Conservation (phyloP, 2,113 vertebrate genomes). For the Baryphthengus martii region DNA sequence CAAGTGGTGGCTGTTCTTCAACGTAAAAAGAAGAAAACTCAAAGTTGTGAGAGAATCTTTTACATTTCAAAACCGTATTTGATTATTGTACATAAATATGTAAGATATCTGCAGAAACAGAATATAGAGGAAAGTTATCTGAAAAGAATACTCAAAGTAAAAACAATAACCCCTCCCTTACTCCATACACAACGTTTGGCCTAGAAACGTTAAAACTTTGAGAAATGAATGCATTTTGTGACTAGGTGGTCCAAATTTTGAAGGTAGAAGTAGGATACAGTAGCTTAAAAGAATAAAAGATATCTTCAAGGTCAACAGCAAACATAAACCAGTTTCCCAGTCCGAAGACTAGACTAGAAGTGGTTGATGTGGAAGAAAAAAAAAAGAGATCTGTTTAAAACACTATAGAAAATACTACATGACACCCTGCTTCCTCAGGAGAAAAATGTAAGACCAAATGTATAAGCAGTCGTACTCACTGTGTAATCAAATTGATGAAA, state of each 20-base stretch:
- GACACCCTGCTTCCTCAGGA: neutral
- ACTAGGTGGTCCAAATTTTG: neutral
- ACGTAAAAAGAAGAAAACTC: neutral
- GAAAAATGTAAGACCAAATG: neutral
- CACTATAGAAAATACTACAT: neutral
- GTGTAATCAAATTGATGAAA: neutral
- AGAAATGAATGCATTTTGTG: neutral
- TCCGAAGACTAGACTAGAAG: neutral
- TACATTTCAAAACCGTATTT: neutral
- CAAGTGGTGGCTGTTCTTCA: neutral
- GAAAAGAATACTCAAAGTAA: neutral
- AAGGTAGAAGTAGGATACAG: neutral
- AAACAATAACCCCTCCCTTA: neutral
- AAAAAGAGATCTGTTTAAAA: neutral
- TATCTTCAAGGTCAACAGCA: neutral
- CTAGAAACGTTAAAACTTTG: neutral
- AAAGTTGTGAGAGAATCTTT: neutral
- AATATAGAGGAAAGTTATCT: neutral
- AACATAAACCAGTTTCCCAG: neutral
- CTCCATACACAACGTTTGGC: neutral
- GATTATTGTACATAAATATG: slow-evolving; percentile 13
- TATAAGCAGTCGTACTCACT: neutral
- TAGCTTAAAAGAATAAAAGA: neutral
- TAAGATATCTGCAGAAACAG: neutral
- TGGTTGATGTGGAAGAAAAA: neutral